Evolutionary conservation across 92 coral and sea anemone genomes (phyloP).

Genomic region (Montipora capitata): DNA sequence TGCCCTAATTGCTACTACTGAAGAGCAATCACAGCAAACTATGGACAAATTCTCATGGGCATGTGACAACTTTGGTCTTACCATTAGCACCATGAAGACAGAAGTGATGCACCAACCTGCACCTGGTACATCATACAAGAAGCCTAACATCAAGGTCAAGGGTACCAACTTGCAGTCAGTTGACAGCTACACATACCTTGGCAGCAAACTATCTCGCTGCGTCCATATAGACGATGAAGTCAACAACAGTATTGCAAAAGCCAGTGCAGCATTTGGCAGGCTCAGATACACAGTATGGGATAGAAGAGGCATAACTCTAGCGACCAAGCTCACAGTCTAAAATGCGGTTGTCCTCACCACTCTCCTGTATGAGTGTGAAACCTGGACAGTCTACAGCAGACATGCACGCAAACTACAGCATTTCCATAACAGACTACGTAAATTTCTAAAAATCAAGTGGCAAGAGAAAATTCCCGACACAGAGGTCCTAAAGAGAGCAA

Average conservation of each 20-base stretch:
- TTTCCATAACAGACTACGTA: not conserved
- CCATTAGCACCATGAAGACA: too few relatives aligned
- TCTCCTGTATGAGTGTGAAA: constrained; percentile 33
- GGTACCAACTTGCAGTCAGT: constrained; percentile 3
- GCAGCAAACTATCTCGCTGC: constrained; percentile 37
- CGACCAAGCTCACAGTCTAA: too few relatives aligned
- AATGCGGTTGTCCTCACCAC: not conserved
- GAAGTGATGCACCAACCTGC: constrained; percentile 37
- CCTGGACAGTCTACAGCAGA: constrained; percentile 28
- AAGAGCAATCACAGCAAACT: constrained; percentile 31
- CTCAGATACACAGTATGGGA: constrained; percentile 34
- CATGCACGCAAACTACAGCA: not conserved
- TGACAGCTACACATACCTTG: constrained; percentile 58
- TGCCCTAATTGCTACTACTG: constrained; percentile 54
- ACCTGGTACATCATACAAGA: constrained; percentile 19
- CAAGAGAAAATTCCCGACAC: constrained; percentile 45
- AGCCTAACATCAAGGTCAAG: not conserved
- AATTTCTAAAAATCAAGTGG: constrained; percentile 24
- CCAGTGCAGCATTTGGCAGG: constrained; percentile 42
- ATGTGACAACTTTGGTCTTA: constrained; percentile 30
- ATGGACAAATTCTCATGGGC: constrained; percentile 42
- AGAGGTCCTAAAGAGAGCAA: too few relatives aligned
- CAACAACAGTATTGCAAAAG: constrained; percentile 33
- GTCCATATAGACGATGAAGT: constrained; percentile 57
- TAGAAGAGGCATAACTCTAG: too few relatives aligned